Percentiles rank a stretch among this genome's conserved stretches.
Conservation (phyloP, 2,797 vertebrate species). For the Merluccius polli region DNA sequence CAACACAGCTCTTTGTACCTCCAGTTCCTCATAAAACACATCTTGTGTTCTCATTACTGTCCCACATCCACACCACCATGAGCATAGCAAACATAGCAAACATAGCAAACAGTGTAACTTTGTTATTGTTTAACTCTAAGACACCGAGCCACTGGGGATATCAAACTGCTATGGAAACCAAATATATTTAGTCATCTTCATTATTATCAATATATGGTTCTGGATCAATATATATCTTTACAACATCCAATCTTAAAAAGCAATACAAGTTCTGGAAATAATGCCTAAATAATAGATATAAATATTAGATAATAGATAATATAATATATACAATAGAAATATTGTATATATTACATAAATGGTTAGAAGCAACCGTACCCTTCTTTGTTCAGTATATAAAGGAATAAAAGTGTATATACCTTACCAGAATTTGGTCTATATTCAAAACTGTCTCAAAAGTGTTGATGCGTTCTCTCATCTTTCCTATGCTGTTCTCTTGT, state of each 20-base stretch:
- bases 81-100: neutral
- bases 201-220: neutral
- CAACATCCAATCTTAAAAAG: neutral
- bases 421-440: conserved; percentile 76
- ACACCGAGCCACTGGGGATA: neutral
- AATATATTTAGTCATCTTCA: neutral
- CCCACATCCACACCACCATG: neutral
- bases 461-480: conserved; percentile 70
- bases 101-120: neutral
- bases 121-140: neutral
- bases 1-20: neutral
- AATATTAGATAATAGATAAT: too few species aligned
- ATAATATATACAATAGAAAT: neutral
- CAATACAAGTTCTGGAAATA: too few species aligned
- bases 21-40: neutral
- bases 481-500: conserved; percentile 23
- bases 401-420: conserved; percentile 22
- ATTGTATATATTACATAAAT: neutral
- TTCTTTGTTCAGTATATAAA: neutral
- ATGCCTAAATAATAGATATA: neutral
- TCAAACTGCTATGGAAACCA: neutral
- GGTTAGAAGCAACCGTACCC: neutral
- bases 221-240: neutral
- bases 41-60: neutral
- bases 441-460: conserved; percentile 75